These are phyloP conservation scores for Sinocyclocheilus anshuiensis DNA, from an alignment of 2,113 vertebrate genomes.

Conservation along the genomic window DNA sequence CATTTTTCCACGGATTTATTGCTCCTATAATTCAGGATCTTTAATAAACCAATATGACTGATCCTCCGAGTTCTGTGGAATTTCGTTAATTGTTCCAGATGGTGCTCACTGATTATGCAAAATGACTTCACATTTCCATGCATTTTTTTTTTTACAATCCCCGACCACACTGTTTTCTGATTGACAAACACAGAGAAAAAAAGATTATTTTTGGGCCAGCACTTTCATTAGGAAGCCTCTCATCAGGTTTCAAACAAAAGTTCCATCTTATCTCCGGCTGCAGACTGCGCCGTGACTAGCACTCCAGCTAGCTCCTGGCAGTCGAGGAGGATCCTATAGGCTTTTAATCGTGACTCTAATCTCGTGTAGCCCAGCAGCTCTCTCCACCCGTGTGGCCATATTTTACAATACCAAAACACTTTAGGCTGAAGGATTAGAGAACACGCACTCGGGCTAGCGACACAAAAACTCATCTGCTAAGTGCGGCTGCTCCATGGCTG, in stretches of 20 bases:
- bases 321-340: constrained; percentile 33
- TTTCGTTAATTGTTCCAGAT: constrained; percentile 99
- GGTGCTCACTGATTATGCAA: constrained; percentile 99
- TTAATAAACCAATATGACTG: constrained; percentile 99
- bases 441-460: constrained; percentile 66
- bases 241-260: constrained; percentile 95
- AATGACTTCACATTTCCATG: constrained; percentile 97
- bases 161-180: constrained; percentile 77
- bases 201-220: constrained; percentile 93
- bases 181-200: constrained; percentile 86
- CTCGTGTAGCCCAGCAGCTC: constrained; percentile 70
- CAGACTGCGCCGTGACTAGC: constrained; percentile 29
- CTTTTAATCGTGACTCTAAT: constrained; percentile 60
- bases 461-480: constrained; percentile 71
- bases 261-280: constrained; percentile 93
- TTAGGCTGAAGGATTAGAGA: constrained; percentile 79
- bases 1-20: constrained; percentile 99
- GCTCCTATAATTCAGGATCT: constrained; percentile 99
- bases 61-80: constrained; percentile 99
- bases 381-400: constrained; percentile 67
- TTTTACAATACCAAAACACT: constrained; percentile 77
- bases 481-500: constrained; percentile 31
- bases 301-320: constrained; percentile 13
- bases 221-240: constrained; percentile 93
- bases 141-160: constrained; percentile 44